Base-by-base conservation (phyloP, 2,113 vertebrate species). In the Pseudolaguvia tuberculata region DNA sequence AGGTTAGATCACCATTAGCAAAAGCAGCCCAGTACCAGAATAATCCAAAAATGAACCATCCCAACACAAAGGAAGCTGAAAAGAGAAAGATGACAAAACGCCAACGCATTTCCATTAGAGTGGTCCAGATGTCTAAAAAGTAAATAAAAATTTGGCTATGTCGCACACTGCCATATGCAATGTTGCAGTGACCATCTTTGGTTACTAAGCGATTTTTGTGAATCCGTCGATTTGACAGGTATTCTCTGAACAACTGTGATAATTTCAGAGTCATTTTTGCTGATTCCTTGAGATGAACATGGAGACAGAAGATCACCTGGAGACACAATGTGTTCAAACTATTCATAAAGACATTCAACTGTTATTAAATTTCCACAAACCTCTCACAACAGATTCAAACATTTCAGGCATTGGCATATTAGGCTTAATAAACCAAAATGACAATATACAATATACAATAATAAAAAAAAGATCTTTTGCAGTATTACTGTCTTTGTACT, bases 161-260 rank as follows among this genome's bases (percentile, higher is more conserved):
- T 39, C 87, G 90, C 35, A 99, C 90, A 2, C 98, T 95, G 78
- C 96, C 96, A 57, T 93, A 96, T 76, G 98, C 96, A 2, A 98
- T 96, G 87, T 98, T 96, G 76, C 97, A 99, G 77, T 90, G 93
- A 2, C 97, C 97, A 25, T 98, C 93, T 83, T 99, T 98, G 29
- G 92, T 94, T 51, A 99, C 96, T 0, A 99, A 88, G 70, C 97
- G 88, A 1, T 86, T 82, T 23, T 86, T 89, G 9, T 77, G 87
- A 50, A 88, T 81, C 55, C 66, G 84, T 20, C 78, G 86, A 50
- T 90, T 86, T 0, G 69, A 71, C 25, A 92, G 25, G 51, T 72
- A 90, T 21, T 87, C 80, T 58, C 80, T 67, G 15, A 96, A 82
- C 82, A 83, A 87, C 73, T 91, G 90, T 74, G 76, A 88, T 25